phyloP scores from a whole-genome alignment of 2,113 vertebrate species.

The human (Homo sapiens) region DNA sequence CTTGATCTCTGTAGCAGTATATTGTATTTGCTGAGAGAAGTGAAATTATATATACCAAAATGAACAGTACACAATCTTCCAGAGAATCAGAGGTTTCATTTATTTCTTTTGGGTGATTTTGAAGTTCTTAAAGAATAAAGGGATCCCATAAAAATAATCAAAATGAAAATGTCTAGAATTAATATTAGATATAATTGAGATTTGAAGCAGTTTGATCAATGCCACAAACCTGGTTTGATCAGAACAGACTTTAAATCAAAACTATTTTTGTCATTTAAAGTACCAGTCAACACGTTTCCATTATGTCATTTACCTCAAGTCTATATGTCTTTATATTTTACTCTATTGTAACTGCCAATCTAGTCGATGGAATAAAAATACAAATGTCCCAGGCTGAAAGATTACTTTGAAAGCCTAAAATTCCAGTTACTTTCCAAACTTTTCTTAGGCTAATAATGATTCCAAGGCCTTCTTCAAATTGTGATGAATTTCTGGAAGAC shows the following conservation, averaged over 20 bases:
- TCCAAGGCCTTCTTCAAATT: neutral
- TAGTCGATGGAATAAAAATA: neutral
- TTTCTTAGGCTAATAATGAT: fast-evolving
- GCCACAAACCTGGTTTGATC: neutral
- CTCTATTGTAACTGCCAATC: neutral
- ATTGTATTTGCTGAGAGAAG: neutral
- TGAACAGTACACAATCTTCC: neutral
- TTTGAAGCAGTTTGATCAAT: neutral
- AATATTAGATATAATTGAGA: neutral
- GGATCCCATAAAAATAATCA: neutral
- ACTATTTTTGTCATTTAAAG: neutral
- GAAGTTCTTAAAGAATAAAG: neutral
- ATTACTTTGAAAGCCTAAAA: neutral
- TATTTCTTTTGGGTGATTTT: neutral
- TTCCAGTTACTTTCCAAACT: neutral
- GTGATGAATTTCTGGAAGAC: fast-evolving
- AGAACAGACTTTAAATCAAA: neutral
- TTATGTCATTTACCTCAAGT: neutral
- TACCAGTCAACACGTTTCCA: neutral
- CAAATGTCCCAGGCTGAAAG: neutral
- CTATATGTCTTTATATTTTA: neutral
- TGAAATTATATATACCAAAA: neutral
- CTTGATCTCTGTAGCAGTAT: slow-evolving; percentile 29
- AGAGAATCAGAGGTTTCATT: neutral
- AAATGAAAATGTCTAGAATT: neutral